Percentiles rank a stretch among this genome's conserved stretches.
Evolutionary conservation across 1,140 invertebrate genomes (phyloP).

Genomic region (Philotrypesis tridentata): DNA sequence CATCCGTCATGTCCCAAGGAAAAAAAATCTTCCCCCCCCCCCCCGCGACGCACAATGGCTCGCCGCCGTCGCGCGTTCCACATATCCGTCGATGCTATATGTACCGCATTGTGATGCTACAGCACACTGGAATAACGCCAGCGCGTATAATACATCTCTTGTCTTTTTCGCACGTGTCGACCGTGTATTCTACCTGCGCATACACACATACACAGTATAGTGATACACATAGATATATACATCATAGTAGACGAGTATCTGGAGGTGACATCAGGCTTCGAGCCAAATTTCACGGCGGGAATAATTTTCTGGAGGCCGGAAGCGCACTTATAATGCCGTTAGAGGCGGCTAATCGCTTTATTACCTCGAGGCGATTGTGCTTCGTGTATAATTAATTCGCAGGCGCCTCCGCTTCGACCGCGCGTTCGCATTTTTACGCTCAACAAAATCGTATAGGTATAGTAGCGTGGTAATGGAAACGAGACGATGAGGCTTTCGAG

Average conservation of each 20-base stretch:
- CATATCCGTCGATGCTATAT: too few relatives aligned
- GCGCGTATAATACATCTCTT: neutral
- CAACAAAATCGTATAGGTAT: too few relatives aligned
- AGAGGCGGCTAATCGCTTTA: neutral
- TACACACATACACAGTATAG: too few relatives aligned
- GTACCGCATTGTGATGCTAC: neutral
- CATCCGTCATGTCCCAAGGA: neutral
- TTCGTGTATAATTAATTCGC: neutral
- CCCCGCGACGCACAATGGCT: neutral
- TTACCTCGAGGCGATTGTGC: neutral
- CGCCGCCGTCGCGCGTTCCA: too few relatives aligned
- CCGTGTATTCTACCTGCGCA: neutral
- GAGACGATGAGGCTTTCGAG: too few relatives aligned
- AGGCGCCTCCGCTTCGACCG: neutral
- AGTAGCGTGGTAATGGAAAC: too few relatives aligned
- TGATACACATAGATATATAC: neutral
- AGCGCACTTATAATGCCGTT: neutral
- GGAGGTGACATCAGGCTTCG: neutral
- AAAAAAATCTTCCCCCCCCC: slow-evolving; percentile 1
- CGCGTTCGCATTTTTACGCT: neutral
- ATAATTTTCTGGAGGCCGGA: neutral
- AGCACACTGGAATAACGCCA: neutral
- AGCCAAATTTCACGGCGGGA: neutral
- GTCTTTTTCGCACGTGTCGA: neutral
- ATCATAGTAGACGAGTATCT: too few relatives aligned